Evolutionary conservation across 35 echinoderm and acorn worm genomes (phyloP), one percentile per base, ranked within the genome.

Genomic region (Apostichopus japonicus): DNA sequence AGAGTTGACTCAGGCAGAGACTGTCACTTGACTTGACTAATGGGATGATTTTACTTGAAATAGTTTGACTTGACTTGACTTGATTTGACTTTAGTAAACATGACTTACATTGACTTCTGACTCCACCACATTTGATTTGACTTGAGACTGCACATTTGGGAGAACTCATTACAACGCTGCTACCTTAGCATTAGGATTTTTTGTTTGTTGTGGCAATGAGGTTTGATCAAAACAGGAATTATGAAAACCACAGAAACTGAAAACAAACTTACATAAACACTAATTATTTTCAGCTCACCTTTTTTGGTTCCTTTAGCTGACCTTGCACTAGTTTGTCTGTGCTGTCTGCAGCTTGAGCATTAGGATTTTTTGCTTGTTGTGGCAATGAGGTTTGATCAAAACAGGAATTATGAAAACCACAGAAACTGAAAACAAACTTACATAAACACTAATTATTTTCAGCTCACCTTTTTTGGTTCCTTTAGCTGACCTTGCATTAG

Each of bases 281-380:
- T 24, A 8, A 78, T 44, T 44, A 17, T 17, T 16, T 82, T 82
- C n/a, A 56, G 79, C 33, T 56, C 44, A 56, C 54, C 54, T 33
- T 25, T 82, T 11, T 23, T n/a, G 1, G 33, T 13, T 51, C 16
- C 13, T 52, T 82, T 52, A 22, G 81, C 51, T 21, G 54, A 21
- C 6, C 56, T 84, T 14, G n/a, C 81, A 55, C 55, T 84, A 0
- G 53, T 89, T 59, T 89, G 86, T 62, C 86, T 89, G 22, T 87
- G 83, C 1, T 1, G 53, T 16, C 52, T 5, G 15, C 62, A n/a
- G 9, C 86, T 44, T 24, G 86, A 21, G 33, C 24, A 77, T 23
- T n/a, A 14, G 75, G 19, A 5, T 33, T 77, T 5, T 33, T 4
- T 77, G 5, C 15, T 14, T 14, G 5, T 77, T 77, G 0, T 33